Percentiles rank a stretch among this genome's conserved stretches.
phyloP scores from a whole-genome alignment of 2,113 vertebrate species.

The Vimba vimba region DNA sequence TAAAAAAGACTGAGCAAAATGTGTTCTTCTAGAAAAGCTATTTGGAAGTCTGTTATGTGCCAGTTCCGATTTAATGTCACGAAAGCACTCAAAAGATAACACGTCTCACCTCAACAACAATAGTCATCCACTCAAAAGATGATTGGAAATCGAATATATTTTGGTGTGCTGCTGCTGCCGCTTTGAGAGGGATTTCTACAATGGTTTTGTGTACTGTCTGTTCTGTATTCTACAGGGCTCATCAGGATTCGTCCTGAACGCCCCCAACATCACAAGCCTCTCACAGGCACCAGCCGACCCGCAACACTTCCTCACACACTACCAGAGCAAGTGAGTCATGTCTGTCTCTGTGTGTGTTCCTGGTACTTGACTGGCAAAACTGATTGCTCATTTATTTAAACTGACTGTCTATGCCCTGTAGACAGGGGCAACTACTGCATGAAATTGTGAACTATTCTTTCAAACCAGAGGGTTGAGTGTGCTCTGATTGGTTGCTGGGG shows the following conservation, averaged over 20 bases:
- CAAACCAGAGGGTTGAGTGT: background rate
- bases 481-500: background rate
- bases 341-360: slow-evolving; percentile 30
- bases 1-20: background rate
- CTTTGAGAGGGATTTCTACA: slow-evolving; percentile 29
- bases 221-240: slow-evolving; percentile 60
- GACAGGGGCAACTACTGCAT: background rate
- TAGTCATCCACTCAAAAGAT: background rate
- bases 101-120: background rate
- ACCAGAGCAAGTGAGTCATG: slow-evolving; percentile 62
- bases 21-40: background rate
- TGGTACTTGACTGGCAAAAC: background rate
- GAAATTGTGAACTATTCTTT: background rate
- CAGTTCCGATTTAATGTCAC: background rate
- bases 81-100: background rate
- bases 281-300: slow-evolving; percentile 49
- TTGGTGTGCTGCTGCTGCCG: background rate
- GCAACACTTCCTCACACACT: slow-evolving; percentile 65
- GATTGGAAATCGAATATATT: slow-evolving; percentile 1
- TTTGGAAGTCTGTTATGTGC: background rate
- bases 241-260: slow-evolving; percentile 62
- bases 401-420: background rate
- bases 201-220: slow-evolving; percentile 17
- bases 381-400: slow-evolving; percentile 31
- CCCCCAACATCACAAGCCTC: slow-evolving; percentile 44